A percentile compares a stretch with the other conserved stretches of the same genome.
These are phyloP conservation scores for Lithobius niger DNA, from an alignment of 1,140 invertebrate species.

Conservation along the genomic window DNA sequence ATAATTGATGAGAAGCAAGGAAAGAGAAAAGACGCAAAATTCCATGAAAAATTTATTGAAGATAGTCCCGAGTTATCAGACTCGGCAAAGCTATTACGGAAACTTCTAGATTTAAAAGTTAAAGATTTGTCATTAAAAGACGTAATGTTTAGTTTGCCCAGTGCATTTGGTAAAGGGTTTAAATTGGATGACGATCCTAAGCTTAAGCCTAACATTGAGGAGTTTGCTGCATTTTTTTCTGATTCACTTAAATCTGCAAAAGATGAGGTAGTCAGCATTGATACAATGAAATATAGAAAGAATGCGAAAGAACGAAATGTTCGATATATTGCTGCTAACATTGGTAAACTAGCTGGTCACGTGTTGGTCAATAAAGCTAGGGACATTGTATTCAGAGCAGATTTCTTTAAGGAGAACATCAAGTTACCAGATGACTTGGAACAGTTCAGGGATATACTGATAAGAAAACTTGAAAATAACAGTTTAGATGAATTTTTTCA, in stretches of 20 bases:
- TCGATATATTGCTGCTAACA: neutral
- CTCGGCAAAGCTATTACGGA: neutral
- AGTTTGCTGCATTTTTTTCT: neutral
- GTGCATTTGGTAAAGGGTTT: neutral
- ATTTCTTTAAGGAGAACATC: neutral
- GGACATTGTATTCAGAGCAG: neutral
- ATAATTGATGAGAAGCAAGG: neutral
- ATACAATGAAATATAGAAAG: neutral
- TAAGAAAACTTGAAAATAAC: neutral
- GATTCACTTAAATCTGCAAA: neutral
- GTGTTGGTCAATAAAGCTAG: neutral
- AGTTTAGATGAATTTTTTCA: neutral
- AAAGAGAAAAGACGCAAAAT: neutral
- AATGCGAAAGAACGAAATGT: no score
- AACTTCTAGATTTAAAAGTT: neutral
- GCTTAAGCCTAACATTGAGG: neutral
- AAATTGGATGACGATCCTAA: neutral
- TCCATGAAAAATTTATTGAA: neutral
- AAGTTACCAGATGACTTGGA: neutral
- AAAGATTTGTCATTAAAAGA: no score
- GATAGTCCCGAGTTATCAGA: neutral
- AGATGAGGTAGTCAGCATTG: neutral
- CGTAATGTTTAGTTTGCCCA: neutral
- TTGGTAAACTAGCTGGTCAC: neutral
- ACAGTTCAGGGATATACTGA: neutral